phyloP scores from a whole-genome alignment of 2,888 invertebrate species.

The Ichneumoninae sp. region DNA sequence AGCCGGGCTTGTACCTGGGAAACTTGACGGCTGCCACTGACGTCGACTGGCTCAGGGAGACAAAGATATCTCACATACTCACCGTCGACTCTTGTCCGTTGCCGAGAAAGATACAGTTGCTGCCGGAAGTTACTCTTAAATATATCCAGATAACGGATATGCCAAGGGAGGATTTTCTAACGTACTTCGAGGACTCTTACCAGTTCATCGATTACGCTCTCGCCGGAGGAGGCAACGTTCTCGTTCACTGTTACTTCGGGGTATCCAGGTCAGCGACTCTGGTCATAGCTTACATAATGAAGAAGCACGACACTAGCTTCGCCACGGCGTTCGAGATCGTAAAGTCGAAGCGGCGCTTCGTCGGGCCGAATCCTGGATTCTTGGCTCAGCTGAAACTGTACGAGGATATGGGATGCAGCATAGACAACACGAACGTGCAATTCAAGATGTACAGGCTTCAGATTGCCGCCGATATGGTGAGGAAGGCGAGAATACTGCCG shows the following conservation, averaged over 20 bases:
- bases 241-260: conserved; percentile 97
- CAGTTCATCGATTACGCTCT: conserved; percentile 91
- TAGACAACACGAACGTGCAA: conserved; percentile 90
- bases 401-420: conserved; percentile 90
- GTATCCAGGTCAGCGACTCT: conserved; percentile 95
- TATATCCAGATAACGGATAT: conserved; percentile 94
- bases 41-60: conserved; percentile 87
- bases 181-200: conserved; percentile 91
- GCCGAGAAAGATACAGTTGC: conserved; percentile 89
- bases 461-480: conserved; percentile 92
- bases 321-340: conserved; percentile 90
- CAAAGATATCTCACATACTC: conserved; percentile 91
- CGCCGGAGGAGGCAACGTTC: conserved; percentile 87
- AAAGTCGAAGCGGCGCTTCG: conserved; percentile 89
- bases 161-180: conserved; percentile 93
- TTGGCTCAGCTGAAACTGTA: conserved; percentile 91
- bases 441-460: conserved; percentile 91
- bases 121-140: conserved; percentile 89
- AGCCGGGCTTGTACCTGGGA: conserved; percentile 87
- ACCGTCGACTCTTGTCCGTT: conserved; percentile 94
- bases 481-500: conserved; percentile 93
- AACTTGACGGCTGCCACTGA: conserved; percentile 93
- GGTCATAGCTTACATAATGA: conserved; percentile 95
- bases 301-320: conserved; percentile 90
- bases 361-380: conserved; percentile 93